Evolutionary conservation across 2,888 invertebrate species (phyloP), one percentile per base, ranked within the genome.

Genomic region (Anthrax anthrax): DNA sequence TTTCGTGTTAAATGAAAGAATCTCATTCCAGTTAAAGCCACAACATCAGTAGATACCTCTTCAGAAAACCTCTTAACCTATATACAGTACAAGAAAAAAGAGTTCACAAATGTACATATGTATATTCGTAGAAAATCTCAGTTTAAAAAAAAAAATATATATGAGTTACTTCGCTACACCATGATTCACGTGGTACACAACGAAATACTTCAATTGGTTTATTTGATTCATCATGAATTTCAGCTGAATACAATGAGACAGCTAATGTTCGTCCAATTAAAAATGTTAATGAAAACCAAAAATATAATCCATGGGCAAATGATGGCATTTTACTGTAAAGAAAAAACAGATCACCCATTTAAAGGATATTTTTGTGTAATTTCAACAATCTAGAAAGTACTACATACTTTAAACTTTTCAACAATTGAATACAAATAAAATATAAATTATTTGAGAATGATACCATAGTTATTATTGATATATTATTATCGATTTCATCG

Each of bases 371-470:
- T 23, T 23, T 23, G 23, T 23, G 8, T 23, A 19, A 27, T 29
- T 29, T 29, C 23, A 34, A 49, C 37, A 34, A n/a, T 42, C 43
- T 41, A 27, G 18, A n/a, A 43, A 16, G 10, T n/a, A 34, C 17
- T 9, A 55, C 59, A 44, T 46, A 68, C 67, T 66, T 71, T 51
- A 76, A 63, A 49, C 73, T 74, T 47, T 71, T 66, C 48, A 76
- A 63, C 37, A 77, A 63, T 54, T 76, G 76, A 18, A 74, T 70
- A 50, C 76, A 73, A 56, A 76, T 74, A 52, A 75, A 75, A 58
- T 73, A 77, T 9, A 76, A 64, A 59, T 77, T 75, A 47, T 71
- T 74, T 17, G 72, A 71, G 52, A 75, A 75, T 4, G 75, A 72
- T 1, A 75, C 57, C 50, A 75, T 65, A 13, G 74, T 71, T 41